These are phyloP conservation scores for Slavum lentiscoides DNA, from an alignment of 2,888 invertebrate genomes.

Conservation along the genomic window DNA sequence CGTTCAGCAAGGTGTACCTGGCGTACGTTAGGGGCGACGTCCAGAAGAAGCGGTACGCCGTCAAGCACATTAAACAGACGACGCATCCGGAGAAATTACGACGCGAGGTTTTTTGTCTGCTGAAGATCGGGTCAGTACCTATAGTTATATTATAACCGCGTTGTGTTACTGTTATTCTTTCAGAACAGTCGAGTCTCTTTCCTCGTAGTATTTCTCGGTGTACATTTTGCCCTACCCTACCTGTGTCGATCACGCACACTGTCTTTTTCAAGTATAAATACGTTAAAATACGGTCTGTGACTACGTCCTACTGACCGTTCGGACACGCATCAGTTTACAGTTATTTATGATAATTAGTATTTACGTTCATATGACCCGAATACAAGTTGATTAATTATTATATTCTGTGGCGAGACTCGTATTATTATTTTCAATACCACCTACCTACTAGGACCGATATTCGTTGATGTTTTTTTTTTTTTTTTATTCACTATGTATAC, in stretches of 20 bases:
- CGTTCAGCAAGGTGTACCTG: slow-evolving; percentile 84
- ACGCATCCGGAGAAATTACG: slow-evolving; percentile 80
- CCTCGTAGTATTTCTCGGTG: no score
- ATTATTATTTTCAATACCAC: not conserved
- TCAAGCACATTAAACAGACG: slow-evolving; percentile 86
- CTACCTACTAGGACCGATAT: not conserved
- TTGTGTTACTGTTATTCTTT: not conserved
- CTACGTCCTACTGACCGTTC: no score
- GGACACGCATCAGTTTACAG: no score
- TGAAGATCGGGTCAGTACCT: slow-evolving; percentile 70
- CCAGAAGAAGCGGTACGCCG: slow-evolving; percentile 71
- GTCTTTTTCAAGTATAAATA: no score
- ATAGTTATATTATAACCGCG: not conserved
- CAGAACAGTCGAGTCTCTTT: no score
- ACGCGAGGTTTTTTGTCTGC: slow-evolving; percentile 78
- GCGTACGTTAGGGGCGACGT: slow-evolving; percentile 66
- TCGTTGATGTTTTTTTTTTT: not conserved
- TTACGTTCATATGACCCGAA: not conserved
- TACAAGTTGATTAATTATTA: not conserved
- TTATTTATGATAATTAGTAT: not conserved
- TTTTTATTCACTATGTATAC: not conserved
- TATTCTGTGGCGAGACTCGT: not conserved
- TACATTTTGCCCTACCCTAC: no score
- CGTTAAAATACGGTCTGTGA: no score
- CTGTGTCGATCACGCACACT: no score